Conservation (phyloP, 2,797 vertebrate genomes). For the Erpetoichthys calabaricus region DNA sequence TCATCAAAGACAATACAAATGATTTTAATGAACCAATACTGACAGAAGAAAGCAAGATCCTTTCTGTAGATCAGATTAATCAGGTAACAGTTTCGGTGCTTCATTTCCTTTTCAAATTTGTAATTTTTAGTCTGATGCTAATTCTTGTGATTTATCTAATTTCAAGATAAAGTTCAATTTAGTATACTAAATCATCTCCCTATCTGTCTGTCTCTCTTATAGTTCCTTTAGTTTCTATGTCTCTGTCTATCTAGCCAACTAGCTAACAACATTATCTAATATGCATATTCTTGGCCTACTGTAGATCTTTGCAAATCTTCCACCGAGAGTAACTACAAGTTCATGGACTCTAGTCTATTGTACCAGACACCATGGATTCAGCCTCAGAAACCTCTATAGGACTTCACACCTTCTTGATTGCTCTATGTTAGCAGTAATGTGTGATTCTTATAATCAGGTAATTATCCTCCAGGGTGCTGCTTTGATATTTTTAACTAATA, state of each 20-base stretch:
- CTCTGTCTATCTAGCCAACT: too few species aligned
- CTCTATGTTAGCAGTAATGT: constrained; percentile 10
- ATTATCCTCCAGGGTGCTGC: neutral
- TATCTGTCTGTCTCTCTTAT: too few species aligned
- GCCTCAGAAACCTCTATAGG: constrained; percentile 7
- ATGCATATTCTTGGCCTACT: neutral
- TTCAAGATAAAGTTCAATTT: too few species aligned
- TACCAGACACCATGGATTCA: constrained; percentile 2
- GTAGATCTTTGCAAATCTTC: constrained; percentile 3
- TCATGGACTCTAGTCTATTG: constrained; percentile 10
- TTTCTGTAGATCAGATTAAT: constrained; percentile 6
- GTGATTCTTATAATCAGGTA: constrained; percentile 7
- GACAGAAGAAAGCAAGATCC: constrained; percentile 1
- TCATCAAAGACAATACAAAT: neutral
- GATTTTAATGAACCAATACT: neutral
- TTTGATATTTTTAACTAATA: too few species aligned
- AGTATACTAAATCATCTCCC: too few species aligned
- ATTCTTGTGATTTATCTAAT: too few species aligned
- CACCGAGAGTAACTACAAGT: neutral
- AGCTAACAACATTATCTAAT: too few species aligned
- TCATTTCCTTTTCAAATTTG: too few species aligned
- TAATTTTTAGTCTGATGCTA: too few species aligned
- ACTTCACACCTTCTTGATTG: constrained; percentile 1
- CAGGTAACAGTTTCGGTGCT: constrained; percentile 1
- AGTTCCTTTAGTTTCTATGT: too few species aligned